Evolutionary conservation across 2,888 invertebrate species (phyloP), one percentile per base, ranked within the genome.

Genomic region (Tiliacea aurago): DNA sequence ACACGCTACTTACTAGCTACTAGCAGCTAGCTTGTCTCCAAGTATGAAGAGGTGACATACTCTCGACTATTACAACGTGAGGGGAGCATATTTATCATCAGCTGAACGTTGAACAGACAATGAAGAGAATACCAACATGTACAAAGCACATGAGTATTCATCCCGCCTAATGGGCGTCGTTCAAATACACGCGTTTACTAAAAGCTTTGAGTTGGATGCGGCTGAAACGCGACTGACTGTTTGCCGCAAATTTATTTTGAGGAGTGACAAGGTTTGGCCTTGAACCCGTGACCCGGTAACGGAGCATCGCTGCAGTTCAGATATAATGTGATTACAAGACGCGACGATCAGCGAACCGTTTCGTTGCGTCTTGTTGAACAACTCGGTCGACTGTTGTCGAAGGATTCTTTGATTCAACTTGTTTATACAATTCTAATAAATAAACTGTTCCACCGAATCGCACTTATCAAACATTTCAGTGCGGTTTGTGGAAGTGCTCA

Each of bases 151-250:
- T 67, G 63, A 84, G 70, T 67, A 84, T 70, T 75, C 80, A 65
- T 67, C 59, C 5, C 59, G 56, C 41, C 58, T 84, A 81, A 76
- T 84, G 70, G 62, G 55, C 59, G 45, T 43, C 69, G 62, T 64
- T 84, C 76, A 81, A 81, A 75, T 64, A 75, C 81, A 84, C 69
- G 55, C 59, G 55, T 61, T 84, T 67, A 63, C 82, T 81, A 81
- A 81, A 84, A 81, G 84, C 84, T 81, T 75, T 55, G 51, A 81
- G 69, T 66, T 59, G 41, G 51, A 66, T 59, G 63, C 37, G 64
- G 28, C 61, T 64, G 28, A 68, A 67, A 58, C 77, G 62, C 58
- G 43, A 20, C 67, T 37, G 61, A 70, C 58, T 84, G 59, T 70
- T 63, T 61, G 69, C 53, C 47, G 45, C 43, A 43, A 55, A 69